Evolutionary conservation across 1,140 invertebrate genomes (phyloP).

Genomic region (Anadara kagoshimensis): DNA sequence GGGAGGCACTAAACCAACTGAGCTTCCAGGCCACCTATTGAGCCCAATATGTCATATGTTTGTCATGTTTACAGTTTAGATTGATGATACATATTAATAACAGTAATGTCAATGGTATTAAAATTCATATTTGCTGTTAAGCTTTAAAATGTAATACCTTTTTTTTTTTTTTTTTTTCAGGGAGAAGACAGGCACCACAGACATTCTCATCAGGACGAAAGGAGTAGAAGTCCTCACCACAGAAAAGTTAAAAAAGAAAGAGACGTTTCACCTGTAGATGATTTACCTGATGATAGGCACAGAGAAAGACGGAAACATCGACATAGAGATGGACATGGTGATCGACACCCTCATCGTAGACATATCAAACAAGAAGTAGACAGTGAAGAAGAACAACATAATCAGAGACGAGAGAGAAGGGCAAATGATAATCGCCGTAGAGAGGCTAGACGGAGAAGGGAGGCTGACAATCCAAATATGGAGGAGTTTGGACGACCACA

Average conservation of each 20-base stretch:
- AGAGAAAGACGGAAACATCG: slow-evolving; percentile 23
- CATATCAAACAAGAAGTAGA: slow-evolving; percentile 43
- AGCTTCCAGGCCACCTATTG: no score
- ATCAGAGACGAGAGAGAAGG: slow-evolving; percentile 41
- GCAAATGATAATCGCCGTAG: slow-evolving; percentile 52
- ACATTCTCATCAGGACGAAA: no score
- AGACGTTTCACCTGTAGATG: slow-evolving; percentile 14
- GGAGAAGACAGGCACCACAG: no score
- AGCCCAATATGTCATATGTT: no score
- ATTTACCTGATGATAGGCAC: slow-evolving; percentile 6
- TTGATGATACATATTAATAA: no score
- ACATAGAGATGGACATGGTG: slow-evolving; percentile 17
- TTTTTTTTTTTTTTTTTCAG: no score
- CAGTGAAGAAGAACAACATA: slow-evolving; percentile 32
- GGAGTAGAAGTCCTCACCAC: not conserved
- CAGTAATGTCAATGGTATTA: no score
- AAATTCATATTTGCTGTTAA: no score
- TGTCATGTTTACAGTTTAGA: no score
- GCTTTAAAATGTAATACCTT: no score
- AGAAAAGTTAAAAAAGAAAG: slow-evolving; percentile 26
- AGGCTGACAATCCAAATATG: slow-evolving; percentile 29
- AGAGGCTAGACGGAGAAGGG: slow-evolving; percentile 46
- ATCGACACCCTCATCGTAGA: slow-evolving; percentile 20
- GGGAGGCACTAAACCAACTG: no score
- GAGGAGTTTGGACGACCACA: slow-evolving; percentile 19